Percentiles rank a stretch among this genome's conserved stretches.
Conservation (phyloP, 23 tunicate species). For the Diplosoma virens region DNA sequence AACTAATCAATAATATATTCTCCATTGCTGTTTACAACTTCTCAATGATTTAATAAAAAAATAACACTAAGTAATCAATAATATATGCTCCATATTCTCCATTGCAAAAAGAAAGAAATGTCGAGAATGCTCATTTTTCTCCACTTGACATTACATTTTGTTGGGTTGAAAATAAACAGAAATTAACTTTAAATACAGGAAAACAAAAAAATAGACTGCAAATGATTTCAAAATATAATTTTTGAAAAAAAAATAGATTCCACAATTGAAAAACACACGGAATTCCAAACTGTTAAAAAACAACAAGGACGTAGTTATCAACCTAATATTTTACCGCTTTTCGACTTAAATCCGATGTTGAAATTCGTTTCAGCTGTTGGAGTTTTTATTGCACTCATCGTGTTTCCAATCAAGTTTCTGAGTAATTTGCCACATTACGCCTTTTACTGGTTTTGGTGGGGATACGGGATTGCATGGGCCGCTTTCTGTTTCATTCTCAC, state of each 20-base stretch:
- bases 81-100: too few species aligned
- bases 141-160: too few species aligned
- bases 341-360: too few species aligned
- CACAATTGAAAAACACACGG: not conserved
- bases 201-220: not conserved
- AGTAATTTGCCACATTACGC: conserved; percentile 76
- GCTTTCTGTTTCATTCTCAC: conserved; percentile 83
- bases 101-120: too few species aligned
- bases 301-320: not conserved
- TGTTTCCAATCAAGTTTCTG: conserved; percentile 84
- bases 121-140: too few species aligned
- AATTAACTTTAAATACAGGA: too few species aligned
- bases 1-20: too few species aligned
- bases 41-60: too few species aligned
- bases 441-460: conserved; percentile 96
- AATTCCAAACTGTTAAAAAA: not conserved
- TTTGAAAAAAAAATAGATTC: too few species aligned
- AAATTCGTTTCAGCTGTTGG: conserved; percentile 71
- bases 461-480: conserved; percentile 98
- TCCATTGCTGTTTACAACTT: too few species aligned
- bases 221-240: not conserved
- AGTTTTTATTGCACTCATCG: conserved; percentile 76
- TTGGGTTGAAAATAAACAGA: too few species aligned
- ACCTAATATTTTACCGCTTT: not conserved
- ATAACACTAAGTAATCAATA: too few species aligned